These are phyloP conservation scores for Disparrhopalites patrizii DNA, from an alignment of 2,888 invertebrate genomes.

Conservation along the genomic window DNA sequence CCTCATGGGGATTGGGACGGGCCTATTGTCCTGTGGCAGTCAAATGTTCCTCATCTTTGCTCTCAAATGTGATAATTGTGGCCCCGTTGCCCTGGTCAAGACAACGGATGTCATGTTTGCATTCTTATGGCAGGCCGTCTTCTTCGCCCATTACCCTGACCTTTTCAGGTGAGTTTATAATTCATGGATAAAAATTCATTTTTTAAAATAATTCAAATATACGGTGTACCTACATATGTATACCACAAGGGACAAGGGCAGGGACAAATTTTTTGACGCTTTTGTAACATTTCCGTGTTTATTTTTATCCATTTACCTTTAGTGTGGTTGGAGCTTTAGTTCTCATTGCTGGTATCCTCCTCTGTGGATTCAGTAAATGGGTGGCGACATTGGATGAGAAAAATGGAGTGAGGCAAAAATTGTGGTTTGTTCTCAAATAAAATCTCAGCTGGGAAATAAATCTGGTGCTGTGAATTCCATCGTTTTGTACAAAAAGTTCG, in stretches of 20 bases:
- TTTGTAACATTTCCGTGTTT: no score
- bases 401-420: constrained; percentile 28
- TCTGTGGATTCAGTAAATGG: constrained; percentile 43
- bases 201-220: not conserved
- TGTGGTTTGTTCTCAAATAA: constrained; percentile 40
- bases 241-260: no score
- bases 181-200: not conserved
- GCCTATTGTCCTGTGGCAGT: constrained; percentile 38
- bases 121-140: constrained; percentile 43
- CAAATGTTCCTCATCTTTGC: constrained; percentile 47
- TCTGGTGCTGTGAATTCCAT: no score
- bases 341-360: constrained; percentile 41
- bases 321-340: constrained; percentile 41
- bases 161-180: constrained; percentile 33
- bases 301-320: not conserved
- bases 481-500: no score
- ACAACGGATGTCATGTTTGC: constrained; percentile 44
- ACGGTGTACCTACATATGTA: no score
- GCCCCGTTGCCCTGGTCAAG: constrained; percentile 43
- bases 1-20: constrained; percentile 35
- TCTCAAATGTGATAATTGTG: constrained; percentile 42
- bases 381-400: constrained; percentile 37
- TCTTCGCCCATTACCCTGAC: constrained; percentile 36
- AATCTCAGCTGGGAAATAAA: no score
- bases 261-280: no score